These are phyloP conservation scores for Proteles cristata DNA, from an alignment of 2,113 vertebrate species.

Conservation along the genomic window DNA sequence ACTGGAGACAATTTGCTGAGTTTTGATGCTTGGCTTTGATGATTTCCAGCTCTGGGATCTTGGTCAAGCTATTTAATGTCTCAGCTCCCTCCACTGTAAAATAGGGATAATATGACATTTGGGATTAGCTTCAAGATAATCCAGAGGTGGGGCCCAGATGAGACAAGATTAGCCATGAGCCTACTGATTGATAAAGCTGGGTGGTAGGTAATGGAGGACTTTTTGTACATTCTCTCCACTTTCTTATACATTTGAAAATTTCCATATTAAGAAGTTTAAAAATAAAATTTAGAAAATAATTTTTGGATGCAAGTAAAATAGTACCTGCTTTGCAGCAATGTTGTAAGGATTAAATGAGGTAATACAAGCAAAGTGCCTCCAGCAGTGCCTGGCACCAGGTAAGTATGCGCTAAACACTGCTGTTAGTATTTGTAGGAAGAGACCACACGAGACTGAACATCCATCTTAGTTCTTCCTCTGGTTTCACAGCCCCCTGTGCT, in stretches of 20 bases:
- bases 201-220: not conserved
- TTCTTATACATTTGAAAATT: not conserved
- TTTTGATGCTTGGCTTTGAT: not conserved
- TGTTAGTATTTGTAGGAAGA: not conserved
- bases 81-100: not conserved
- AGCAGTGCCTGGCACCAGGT: not conserved
- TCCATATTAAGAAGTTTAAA: not conserved
- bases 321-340: not conserved
- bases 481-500: not conserved
- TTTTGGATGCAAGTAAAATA: not conserved
- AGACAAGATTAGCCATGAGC: not conserved
- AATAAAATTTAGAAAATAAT: not conserved
- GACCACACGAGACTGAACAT: not conserved
- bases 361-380: not conserved
- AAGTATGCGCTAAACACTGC: not conserved
- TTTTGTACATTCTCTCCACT: not conserved
- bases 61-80: not conserved
- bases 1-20: not conserved
- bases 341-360: not conserved
- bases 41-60: not conserved
- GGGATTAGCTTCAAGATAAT: not conserved
- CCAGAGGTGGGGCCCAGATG: not conserved
- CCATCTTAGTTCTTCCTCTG: not conserved
- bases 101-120: not conserved
- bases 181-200: not conserved